A percentile compares a stretch with the other conserved stretches of the same genome.
Evolutionary conservation across 2,113 vertebrate genomes (phyloP).

Genomic region (Pithys albifrons): DNA sequence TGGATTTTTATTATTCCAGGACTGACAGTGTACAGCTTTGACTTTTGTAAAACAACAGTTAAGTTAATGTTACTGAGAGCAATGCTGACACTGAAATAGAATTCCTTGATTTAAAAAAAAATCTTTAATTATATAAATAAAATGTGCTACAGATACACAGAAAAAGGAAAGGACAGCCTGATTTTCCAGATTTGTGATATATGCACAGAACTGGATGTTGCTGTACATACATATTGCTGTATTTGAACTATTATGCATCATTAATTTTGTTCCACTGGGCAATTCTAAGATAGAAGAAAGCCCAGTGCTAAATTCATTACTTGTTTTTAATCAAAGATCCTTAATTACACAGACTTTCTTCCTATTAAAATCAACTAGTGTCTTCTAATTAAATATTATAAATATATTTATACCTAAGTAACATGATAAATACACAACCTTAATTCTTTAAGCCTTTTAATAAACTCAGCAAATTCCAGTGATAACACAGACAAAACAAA

Average conservation of each 20-base stretch:
- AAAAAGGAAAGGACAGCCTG: background rate
- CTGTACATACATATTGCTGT: background rate
- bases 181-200: background rate
- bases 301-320: conserved; percentile 5
- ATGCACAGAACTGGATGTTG: background rate
- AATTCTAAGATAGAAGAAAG: background rate
- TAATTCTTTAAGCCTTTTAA: conserved; percentile 53
- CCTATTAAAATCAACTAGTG: conserved; percentile 11
- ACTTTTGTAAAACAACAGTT: background rate
- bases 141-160: background rate
- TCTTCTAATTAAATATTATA: conserved; percentile 28
- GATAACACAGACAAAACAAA: conserved; percentile 37
- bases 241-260: background rate
- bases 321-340: conserved; percentile 52
- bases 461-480: conserved; percentile 62
- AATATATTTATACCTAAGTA: background rate
- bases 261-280: conserved; percentile 29
- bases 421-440: background rate
- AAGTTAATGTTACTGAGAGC: background rate
- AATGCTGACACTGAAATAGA: background rate
- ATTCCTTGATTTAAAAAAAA: background rate
- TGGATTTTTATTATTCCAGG: background rate
- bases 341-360: conserved; percentile 34
- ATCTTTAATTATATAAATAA: background rate
- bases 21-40: background rate